phyloP scores from a whole-genome alignment of 2,888 invertebrate species.

The Gymnoscelis rufifasciata region DNA sequence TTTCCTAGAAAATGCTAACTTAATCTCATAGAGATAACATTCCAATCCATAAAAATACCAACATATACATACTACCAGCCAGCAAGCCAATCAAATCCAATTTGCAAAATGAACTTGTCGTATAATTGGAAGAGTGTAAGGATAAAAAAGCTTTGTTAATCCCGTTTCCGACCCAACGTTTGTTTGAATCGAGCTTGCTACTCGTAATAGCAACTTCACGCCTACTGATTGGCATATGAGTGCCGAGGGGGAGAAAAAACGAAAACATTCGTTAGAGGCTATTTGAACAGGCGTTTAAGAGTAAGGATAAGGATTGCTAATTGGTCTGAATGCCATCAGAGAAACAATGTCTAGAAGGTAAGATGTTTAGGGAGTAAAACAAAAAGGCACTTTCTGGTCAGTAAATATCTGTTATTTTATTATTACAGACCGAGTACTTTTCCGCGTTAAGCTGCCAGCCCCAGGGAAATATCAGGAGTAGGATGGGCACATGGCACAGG shows the following conservation, averaged over 20 bases:
- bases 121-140: slow-evolving; percentile 12
- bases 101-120: slow-evolving; percentile 9
- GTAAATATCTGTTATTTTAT: neutral
- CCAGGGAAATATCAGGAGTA: slow-evolving; percentile 20
- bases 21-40: too few relatives aligned
- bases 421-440: neutral
- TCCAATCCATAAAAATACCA: too few relatives aligned
- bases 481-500: slow-evolving; percentile 25
- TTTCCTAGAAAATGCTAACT: too few relatives aligned
- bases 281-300: slow-evolving; percentile 8
- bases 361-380: neutral
- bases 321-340: neutral
- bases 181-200: slow-evolving; percentile 14
- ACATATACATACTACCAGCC: too few relatives aligned
- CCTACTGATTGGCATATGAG: slow-evolving; percentile 13
- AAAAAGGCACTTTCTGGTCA: neutral
- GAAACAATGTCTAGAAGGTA: too few relatives aligned
- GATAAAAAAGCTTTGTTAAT: slow-evolving; percentile 14
- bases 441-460: neutral
- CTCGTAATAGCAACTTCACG: slow-evolving; percentile 14
- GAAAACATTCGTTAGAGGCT: slow-evolving; percentile 10
- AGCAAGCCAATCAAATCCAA: slow-evolving; percentile 5
- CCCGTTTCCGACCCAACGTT: slow-evolving; percentile 1
- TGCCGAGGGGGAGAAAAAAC: slow-evolving; percentile 1
- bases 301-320: neutral